Evolutionary conservation across 2,888 invertebrate species (phyloP), one percentile per base, ranked within the genome.

Genomic region (Drosophila prolongata): DNA sequence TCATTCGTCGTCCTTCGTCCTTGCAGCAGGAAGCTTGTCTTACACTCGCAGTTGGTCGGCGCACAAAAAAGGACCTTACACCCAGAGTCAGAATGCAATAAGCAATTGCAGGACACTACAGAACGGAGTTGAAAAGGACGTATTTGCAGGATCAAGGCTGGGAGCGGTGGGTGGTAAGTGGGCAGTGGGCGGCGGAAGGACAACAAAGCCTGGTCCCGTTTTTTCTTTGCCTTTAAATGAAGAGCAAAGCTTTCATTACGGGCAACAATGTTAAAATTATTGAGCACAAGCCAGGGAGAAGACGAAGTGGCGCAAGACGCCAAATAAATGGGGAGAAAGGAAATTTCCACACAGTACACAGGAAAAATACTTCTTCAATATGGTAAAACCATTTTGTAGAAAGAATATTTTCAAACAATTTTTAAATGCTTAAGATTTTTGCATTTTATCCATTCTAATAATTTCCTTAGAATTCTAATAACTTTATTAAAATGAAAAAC

Each of bases 221-320:
- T 60, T 55, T 47, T 56, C 40, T 72, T 52, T 62, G 59, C 42
- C 74, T 74, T 84, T 90, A 90, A 90, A 86, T 89, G 89, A 87
- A 86, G 90, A 90, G 91, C 86, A 90, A 89, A 89, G 89, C 91
- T 89, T 91, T 90, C 91, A 90, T 91, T 90, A 90, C 81, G 83
- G 83, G 71, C 79, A 87, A 90, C 91, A 90, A 91, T 89, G 90
- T 90, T 89, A 77, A 89, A 90, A 90, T 90, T 90, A 90, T 90
- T 90, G 86, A 83, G 82, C 81, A 87, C 76, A 85, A 61, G 54
- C 46, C 40, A 56, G 16, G 52, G 13, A 8, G 44, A 30, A 47
- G 43, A 52, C 35, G 69, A 49, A 52, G 40, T 53, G 42, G 50
- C 43, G 35, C 62, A 50, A 64, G 24, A n/a, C 9, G 14, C 30